Evolutionary conservation across 1,140 invertebrate genomes (phyloP), one percentile per base, ranked within the genome.

Genomic region (Neodiprion lecontei): DNA sequence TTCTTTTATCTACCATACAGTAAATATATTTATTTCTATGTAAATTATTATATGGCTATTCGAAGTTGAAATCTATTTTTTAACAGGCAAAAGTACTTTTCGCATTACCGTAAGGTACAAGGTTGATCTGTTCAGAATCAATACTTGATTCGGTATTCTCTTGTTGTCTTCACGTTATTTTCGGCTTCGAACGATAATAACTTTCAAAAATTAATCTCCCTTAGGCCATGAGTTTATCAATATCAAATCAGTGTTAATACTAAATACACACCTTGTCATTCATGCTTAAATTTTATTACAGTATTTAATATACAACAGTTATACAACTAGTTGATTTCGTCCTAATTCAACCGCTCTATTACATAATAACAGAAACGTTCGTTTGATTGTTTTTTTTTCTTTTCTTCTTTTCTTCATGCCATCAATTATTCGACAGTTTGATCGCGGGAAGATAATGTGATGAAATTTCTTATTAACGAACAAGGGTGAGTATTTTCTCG

Each of bases 1-100:
- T 40, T 40, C 0, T 40, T 61, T 61, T 12, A 9, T 61, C 53
- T 61, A 61, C 53, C 53, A 17, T 61, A 61, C 9, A 61, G 11
- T 61, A 61, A 61, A 61, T 61, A 61, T 61, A 61, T 61, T 61
- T 61, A 61, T 61, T 61, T 61, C 53, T 61, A 61, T 40, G 5
- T 61, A 61, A 61, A 7, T 61, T 61, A 61, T 61, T 61, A 9
- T 12, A 40, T 40, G 53, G n/a, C 53, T 61, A 61, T 61, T 61
- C n/a, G n/a, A 61, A 61, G 11, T 61, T 61, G 53, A 61, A 61
- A 61, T 61, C 53, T 61, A 61, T 5, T 61, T 14, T 61, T 61
- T 61, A 61, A 61, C 53, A 61, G 53, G 53, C 53, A 61, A 61
- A 9, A 61, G 53, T 61, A 61, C n/a, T 17, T 61, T 14, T 61